Conservation (phyloP, 2,888 invertebrate species). For the Coenonympha glycerion region DNA sequence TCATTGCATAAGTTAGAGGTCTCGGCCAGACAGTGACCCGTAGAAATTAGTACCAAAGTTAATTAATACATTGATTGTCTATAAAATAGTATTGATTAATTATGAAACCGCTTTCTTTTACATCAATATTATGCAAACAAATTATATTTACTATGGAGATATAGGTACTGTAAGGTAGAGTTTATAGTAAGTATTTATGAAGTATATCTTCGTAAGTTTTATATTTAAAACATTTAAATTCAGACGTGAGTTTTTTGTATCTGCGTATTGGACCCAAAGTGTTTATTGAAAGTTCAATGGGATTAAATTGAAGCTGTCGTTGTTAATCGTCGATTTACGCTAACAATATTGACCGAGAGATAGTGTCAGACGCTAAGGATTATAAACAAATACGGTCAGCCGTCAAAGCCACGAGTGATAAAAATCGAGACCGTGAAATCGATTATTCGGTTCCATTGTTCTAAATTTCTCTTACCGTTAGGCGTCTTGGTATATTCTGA, state of each 20-base stretch:
- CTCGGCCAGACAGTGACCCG: constrained; percentile 55
- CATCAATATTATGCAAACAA: neutral
- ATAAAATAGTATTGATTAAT: neutral
- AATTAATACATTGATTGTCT: constrained; percentile 2
- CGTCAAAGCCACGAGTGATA: constrained; percentile 25
- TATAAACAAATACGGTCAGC: constrained; percentile 20
- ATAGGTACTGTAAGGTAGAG: too few relatives aligned
- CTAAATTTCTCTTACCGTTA: constrained; percentile 29
- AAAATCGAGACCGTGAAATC: constrained; percentile 34
- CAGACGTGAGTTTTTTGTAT: neutral
- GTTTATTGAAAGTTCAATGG: constrained; percentile 4
- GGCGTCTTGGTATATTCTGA: constrained; percentile 2
- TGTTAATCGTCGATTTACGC: constrained; percentile 4
- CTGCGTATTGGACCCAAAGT: too few relatives aligned
- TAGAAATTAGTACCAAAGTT: constrained; percentile 10
- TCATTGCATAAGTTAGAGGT: constrained; percentile 55
- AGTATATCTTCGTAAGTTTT: too few relatives aligned
- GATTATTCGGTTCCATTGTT: constrained; percentile 29
- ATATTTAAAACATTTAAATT: neutral
- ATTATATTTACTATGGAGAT: neutral
- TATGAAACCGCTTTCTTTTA: neutral
- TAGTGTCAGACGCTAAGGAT: constrained; percentile 17
- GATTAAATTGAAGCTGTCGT: constrained; percentile 3
- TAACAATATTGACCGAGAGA: constrained; percentile 17
- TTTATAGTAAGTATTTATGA: too few relatives aligned